These are phyloP conservation scores for Himantopus leucocephalus DNA, from an alignment of 2,113 vertebrate genomes.

Conservation along the genomic window DNA sequence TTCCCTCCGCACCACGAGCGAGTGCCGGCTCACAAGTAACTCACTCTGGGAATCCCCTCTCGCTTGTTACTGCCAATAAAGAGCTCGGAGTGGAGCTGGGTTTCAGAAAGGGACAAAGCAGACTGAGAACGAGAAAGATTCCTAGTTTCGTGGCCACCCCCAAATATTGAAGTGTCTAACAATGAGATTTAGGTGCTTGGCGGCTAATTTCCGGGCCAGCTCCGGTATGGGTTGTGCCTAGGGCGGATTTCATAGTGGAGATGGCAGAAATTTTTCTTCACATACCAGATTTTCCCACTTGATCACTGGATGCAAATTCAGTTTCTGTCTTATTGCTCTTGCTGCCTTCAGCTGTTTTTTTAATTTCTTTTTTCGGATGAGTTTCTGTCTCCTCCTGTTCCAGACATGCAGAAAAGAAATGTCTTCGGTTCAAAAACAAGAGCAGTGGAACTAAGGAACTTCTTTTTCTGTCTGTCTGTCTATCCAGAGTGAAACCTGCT, in stretches of 20 bases:
- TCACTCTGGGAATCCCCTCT: conserved; percentile 34
- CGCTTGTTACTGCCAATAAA: background rate
- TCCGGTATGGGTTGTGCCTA: background rate
- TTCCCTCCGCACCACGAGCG: background rate
- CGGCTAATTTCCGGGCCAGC: rapidly evolving
- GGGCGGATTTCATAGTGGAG: background rate
- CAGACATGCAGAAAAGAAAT: background rate
- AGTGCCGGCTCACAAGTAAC: background rate
- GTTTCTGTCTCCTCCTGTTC: background rate
- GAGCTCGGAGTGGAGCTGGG: background rate
- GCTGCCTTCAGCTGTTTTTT: background rate
- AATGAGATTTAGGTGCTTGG: background rate
- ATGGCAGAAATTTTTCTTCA: background rate
- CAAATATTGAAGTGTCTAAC: background rate
- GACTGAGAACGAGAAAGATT: background rate
- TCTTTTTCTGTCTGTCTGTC: background rate
- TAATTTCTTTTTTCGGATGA: background rate
- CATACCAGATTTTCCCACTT: background rate
- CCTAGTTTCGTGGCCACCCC: background rate
- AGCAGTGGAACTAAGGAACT: background rate
- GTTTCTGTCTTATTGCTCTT: conserved; percentile 21
- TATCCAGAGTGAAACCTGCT: background rate
- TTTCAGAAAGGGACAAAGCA: background rate
- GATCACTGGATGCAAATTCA: conserved; percentile 24
- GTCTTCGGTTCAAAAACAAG: background rate